phyloP scores from a whole-genome alignment of 1,140 invertebrate species.

The Macrobrachium rosenbergii region DNA sequence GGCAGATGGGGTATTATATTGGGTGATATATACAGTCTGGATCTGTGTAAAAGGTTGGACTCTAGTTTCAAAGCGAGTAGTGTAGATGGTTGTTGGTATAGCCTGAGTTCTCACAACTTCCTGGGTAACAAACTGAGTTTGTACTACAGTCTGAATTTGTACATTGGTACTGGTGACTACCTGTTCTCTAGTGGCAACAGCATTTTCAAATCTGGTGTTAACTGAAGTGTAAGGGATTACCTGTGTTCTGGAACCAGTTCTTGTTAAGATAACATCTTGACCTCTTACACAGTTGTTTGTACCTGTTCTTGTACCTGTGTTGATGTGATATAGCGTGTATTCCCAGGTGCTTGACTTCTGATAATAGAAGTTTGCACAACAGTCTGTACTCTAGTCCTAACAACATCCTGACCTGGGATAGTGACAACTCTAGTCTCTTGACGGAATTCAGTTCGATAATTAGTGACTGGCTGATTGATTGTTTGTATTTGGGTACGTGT shows the following conservation, averaged over 20 bases:
- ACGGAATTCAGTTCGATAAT: slow-evolving; percentile 40
- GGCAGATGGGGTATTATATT: slow-evolving; percentile 44
- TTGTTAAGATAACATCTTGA: slow-evolving; percentile 32
- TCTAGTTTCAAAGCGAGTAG: slow-evolving; percentile 42
- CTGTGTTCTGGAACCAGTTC: slow-evolving; percentile 31
- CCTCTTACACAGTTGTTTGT: slow-evolving; percentile 37
- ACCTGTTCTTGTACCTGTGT: slow-evolving; percentile 33
- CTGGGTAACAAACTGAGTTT: slow-evolving; percentile 52
- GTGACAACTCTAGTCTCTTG: slow-evolving; percentile 42
- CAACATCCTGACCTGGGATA: slow-evolving; percentile 39
- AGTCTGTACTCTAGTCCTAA: slow-evolving; percentile 42
- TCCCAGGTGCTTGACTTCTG: slow-evolving; percentile 23
- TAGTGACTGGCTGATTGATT: slow-evolving; percentile 33
- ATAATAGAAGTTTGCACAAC: slow-evolving; percentile 45
- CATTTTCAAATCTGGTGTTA: slow-evolving; percentile 44
- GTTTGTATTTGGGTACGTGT: slow-evolving; percentile 58
- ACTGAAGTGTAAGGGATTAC: slow-evolving; percentile 48
- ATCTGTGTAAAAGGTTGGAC: slow-evolving; percentile 57
- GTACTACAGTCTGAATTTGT: slow-evolving; percentile 39
- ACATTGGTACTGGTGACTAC: slow-evolving; percentile 55
- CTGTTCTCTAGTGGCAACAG: slow-evolving; percentile 42
- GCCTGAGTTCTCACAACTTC: slow-evolving; percentile 52
- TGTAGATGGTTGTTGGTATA: slow-evolving; percentile 50
- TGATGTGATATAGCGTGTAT: slow-evolving; percentile 47
- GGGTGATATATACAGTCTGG: slow-evolving; percentile 51